These are phyloP conservation scores for Sylvia borin DNA, from an alignment of 2,797 vertebrate genomes.

Conservation along the genomic window DNA sequence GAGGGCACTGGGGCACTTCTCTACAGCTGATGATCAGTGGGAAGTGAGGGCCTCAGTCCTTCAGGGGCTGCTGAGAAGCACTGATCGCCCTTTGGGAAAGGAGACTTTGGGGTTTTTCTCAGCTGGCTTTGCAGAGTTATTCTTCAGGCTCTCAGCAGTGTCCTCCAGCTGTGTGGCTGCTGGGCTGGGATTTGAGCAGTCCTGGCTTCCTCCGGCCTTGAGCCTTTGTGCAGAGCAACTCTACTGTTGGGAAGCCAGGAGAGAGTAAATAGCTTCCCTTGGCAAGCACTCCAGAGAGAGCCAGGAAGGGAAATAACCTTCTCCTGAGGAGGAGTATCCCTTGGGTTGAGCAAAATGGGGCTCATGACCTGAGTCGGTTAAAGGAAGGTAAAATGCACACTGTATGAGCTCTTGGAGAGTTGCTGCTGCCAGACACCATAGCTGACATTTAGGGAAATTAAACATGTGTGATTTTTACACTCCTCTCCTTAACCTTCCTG, in stretches of 20 bases:
- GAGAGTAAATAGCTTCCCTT: not conserved
- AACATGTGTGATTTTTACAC: not conserved
- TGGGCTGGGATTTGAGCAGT: not conserved
- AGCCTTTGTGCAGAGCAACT: not conserved
- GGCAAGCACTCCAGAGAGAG: not conserved
- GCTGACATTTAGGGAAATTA: not conserved
- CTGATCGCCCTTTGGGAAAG: not conserved
- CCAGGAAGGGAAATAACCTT: not conserved
- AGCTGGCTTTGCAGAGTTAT: not conserved
- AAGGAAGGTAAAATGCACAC: not conserved
- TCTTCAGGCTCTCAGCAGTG: not conserved
- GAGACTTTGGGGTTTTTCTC: not conserved
- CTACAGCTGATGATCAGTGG: not conserved
- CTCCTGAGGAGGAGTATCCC: not conserved
- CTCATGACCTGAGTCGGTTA: not conserved
- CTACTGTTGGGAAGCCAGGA: rapidly evolving
- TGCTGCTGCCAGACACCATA: not conserved
- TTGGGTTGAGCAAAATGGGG: not conserved
- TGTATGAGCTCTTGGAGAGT: not conserved
- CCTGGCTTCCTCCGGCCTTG: not conserved
- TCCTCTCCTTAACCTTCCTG: not conserved
- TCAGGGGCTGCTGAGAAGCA: not conserved
- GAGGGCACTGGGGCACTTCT: too few species aligned
- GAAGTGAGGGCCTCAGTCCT: not conserved
- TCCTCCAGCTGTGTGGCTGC: not conserved